Evolutionary conservation across 1,140 invertebrate species (phyloP).

Genomic region (Pseudomyrmex pallidus): DNA sequence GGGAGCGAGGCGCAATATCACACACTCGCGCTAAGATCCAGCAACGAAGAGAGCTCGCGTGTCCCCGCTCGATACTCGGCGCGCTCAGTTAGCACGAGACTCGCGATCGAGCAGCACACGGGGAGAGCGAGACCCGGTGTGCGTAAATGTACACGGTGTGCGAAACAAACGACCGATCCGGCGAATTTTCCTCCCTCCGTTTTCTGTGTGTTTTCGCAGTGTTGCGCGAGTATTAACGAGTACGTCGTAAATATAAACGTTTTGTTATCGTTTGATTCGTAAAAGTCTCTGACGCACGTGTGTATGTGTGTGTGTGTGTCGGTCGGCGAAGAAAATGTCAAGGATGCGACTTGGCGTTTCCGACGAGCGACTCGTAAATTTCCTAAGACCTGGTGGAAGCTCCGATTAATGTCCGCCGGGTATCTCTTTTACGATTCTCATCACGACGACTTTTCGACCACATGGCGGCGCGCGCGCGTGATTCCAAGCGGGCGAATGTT

Average conservation of each 20-base stretch:
- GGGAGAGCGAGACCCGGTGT: conserved; percentile 14
- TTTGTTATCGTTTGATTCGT: neutral
- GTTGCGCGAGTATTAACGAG: neutral
- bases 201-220: neutral
- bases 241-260: neutral
- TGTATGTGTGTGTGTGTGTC: neutral
- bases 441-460: neutral
- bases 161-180: too few relatives aligned
- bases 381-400: neutral
- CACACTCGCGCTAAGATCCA: conserved; percentile 68
- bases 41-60: conserved; percentile 73
- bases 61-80: conserved; percentile 70
- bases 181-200: too few relatives aligned
- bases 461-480: neutral
- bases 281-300: neutral
- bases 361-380: neutral
- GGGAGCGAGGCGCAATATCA: conserved; percentile 52
- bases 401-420: neutral
- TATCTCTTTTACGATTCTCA: too few relatives aligned
- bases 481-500: neutral
- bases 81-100: conserved; percentile 83
- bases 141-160: too few relatives aligned
- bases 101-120: conserved; percentile 80
- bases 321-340: conserved; percentile 16
- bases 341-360: neutral